Evolutionary conservation across 2,888 invertebrate genomes (phyloP).

Genomic region (Noctua pronuba): DNA sequence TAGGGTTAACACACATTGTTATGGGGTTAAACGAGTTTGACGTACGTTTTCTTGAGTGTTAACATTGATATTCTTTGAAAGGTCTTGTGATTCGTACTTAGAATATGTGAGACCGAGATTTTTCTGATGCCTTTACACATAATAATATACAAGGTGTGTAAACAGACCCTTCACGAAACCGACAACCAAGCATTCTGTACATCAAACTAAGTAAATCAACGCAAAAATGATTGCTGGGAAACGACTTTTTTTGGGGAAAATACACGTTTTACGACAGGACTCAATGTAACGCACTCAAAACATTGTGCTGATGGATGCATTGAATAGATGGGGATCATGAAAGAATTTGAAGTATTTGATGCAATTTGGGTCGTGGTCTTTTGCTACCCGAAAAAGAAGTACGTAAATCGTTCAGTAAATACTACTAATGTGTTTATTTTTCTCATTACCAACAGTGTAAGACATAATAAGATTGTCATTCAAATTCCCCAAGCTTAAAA

Average conservation of each 20-base stretch:
- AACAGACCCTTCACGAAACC: too few relatives aligned
- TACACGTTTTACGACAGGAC: too few relatives aligned
- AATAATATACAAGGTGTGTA: too few relatives aligned
- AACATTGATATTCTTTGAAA: constrained; percentile 7
- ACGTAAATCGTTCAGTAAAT: neutral
- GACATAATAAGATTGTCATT: neutral
- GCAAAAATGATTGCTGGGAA: too few relatives aligned
- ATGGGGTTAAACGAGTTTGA: constrained; percentile 26
- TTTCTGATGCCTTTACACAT: neutral
- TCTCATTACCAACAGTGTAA: neutral
- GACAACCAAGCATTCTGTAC: too few relatives aligned
- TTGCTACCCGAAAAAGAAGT: neutral
- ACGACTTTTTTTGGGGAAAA: too few relatives aligned
- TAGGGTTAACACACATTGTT: constrained; percentile 20
- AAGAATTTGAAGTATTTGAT: too few relatives aligned
- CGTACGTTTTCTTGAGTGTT: constrained; percentile 11
- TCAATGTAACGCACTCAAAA: too few relatives aligned
- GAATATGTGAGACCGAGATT: neutral
- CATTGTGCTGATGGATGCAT: too few relatives aligned
- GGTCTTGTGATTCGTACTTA: neutral
- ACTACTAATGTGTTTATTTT: neutral
- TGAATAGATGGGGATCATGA: too few relatives aligned
- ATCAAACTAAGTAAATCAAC: too few relatives aligned
- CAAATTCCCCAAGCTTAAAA: constrained; percentile 9
- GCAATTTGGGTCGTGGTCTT: neutral